phyloP scores from a whole-genome alignment of 2,797 vertebrate genomes.

The Sarcoramphus papa region DNA sequence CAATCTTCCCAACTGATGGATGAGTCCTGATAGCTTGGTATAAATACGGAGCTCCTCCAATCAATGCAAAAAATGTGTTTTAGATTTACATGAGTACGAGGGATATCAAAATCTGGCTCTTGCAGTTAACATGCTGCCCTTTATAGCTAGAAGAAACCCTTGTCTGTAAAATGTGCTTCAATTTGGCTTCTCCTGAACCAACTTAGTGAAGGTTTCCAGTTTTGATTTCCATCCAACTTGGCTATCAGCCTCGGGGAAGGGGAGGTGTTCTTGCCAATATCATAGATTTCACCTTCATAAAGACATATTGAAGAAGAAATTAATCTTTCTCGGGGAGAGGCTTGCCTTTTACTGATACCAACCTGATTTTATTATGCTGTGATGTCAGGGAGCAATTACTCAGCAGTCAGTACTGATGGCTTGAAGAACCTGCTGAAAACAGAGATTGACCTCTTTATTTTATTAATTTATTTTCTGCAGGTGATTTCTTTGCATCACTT shows the following conservation, averaged over 20 bases:
- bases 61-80: neutral
- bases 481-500: neutral
- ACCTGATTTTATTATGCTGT: neutral
- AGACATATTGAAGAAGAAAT: conserved; percentile 8
- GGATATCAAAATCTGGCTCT: neutral
- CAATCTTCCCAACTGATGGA: neutral
- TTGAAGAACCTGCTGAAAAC: neutral
- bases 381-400: neutral
- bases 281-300: conserved; percentile 27
- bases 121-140: neutral
- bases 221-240: conserved; percentile 14
- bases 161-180: neutral
- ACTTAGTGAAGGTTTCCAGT: neutral
- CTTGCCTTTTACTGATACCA: conserved; percentile 3
- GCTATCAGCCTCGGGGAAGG: neutral
- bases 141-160: neutral
- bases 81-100: neutral
- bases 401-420: neutral
- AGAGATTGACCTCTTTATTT: neutral
- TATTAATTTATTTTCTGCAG: neutral
- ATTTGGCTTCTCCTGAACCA: neutral
- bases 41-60: neutral
- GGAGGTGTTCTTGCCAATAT: neutral
- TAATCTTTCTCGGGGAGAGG: neutral
- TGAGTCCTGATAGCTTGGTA: neutral